Percentiles rank a stretch among this genome's conserved stretches.
These are phyloP conservation scores for Hyles euphorbiae DNA, from an alignment of 1,140 invertebrate genomes.

Conservation along the genomic window DNA sequence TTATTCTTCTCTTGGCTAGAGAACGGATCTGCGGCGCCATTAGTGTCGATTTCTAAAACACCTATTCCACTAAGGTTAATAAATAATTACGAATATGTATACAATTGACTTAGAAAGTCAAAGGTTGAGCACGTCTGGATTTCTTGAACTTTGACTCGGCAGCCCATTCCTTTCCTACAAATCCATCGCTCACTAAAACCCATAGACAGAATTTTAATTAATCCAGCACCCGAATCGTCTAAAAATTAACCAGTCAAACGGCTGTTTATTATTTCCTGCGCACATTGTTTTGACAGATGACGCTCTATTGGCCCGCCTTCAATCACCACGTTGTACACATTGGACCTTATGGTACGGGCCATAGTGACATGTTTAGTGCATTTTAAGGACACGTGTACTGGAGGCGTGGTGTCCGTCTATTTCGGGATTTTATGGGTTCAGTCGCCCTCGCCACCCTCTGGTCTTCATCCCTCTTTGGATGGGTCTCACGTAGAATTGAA, in stretches of 20 bases:
- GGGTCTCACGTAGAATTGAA: conserved; percentile 31
- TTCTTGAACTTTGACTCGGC: no score
- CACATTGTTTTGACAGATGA: conserved; percentile 64
- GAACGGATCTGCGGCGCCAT: no score
- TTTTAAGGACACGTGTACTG: conserved; percentile 15
- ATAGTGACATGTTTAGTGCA: conserved; percentile 1
- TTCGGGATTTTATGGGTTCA: conserved; percentile 68
- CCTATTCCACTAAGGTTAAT: no score
- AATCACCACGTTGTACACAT: not conserved
- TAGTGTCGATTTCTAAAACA: no score
- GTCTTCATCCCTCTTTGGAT: conserved; percentile 31
- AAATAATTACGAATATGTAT: no score
- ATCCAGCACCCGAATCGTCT: conserved; percentile 4
- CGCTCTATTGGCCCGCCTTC: conserved; percentile 18
- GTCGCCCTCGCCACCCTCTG: conserved; percentile 27
- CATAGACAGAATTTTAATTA: conserved; percentile 1
- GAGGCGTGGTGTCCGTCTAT: conserved; percentile 45
- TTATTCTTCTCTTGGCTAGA: no score
- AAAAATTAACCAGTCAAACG: conserved; percentile 26
- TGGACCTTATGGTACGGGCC: no score
- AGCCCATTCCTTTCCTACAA: no score
- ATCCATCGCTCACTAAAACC: not conserved
- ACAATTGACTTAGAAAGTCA: no score
- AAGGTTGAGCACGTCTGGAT: no score
- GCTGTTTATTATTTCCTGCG: conserved; percentile 57